Percentiles rank a stretch among this genome's conserved stretches.
Evolutionary conservation across 2,888 invertebrate species (phyloP).

Genomic region (Sphaerophoria rueppellii): DNA sequence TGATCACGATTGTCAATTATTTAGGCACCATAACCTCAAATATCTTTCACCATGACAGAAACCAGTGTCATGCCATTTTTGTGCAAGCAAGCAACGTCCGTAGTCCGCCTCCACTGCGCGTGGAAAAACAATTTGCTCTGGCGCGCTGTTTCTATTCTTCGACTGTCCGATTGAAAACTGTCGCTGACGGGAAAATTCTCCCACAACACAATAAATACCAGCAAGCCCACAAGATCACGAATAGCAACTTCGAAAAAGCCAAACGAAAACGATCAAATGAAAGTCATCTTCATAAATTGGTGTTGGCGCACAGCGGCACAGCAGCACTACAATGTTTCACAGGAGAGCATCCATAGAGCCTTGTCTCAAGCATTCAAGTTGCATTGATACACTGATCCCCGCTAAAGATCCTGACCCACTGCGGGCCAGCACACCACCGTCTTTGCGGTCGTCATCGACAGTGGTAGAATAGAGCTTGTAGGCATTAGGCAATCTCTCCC

Average conservation of each 20-base stretch:
- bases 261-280: slow-evolving; percentile 46
- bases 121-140: slow-evolving; percentile 56
- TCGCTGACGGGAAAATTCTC: slow-evolving; percentile 56
- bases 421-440: slow-evolving; percentile 5
- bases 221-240: not conserved
- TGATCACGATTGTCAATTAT: slow-evolving; percentile 72
- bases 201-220: slow-evolving; percentile 48
- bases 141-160: slow-evolving; percentile 26
- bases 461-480: not conserved
- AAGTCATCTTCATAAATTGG: slow-evolving; percentile 72
- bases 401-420: slow-evolving; percentile 63
- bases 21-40: slow-evolving; percentile 60
- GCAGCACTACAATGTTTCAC: not conserved
- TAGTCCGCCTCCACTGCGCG: slow-evolving; percentile 18
- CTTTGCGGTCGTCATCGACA: not conserved
- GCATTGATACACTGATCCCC: slow-evolving; percentile 63
- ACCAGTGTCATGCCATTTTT: slow-evolving; percentile 25
- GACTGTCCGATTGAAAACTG: slow-evolving; percentile 37
- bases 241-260: slow-evolving; percentile 16
- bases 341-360: slow-evolving; percentile 13
- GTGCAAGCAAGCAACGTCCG: not conserved
- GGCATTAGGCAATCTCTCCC: slow-evolving; percentile 9
- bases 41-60: slow-evolving; percentile 45
- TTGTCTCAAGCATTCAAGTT: not conserved
- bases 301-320: slow-evolving; percentile 33